Evolutionary conservation across 2,888 invertebrate species (phyloP), one percentile per base, ranked within the genome.

Genomic region (Clunio marinus): DNA sequence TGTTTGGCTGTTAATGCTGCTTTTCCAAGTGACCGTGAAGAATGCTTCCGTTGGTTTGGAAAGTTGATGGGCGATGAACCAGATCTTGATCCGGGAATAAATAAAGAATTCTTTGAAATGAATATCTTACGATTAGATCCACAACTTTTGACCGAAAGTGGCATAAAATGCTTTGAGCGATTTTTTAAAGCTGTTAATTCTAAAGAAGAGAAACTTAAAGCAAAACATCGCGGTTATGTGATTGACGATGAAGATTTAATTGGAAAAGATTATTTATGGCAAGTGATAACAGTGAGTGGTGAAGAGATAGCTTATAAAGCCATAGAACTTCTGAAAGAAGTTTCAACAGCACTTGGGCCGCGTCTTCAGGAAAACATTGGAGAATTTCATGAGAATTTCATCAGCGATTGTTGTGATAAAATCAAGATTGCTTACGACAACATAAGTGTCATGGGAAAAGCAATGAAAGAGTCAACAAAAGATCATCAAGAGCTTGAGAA

Each of bases 31-130:
- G 97, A 98, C 78, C 85, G 96, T 41, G 97, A 98, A 78, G 93
- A 96, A 32, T 96, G 97, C 79, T 98, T 97, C 80, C 91, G 93
- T 74, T 97, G 97, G 97, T 97, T 96, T 81, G 93, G 96, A 41
- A 96, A 96, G 80, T 80, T 95, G 37, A 94, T 95, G 94, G 93
- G 93, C 17, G 96, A 96, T 73, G 96, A 97, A 76, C 96, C 96
- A 0, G 97, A 97, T 78, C 81, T 97, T 68, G 97, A 97, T 80
- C 96, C 96, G 1, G 93, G 94, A 73, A 94, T 96, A 69, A 95
- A 94, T 75, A 87, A 91, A 77, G 93, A 94, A 78, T 98, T 98
- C 81, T 97, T 97, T 81, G 93, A 95, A 79, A 89, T 90, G 74
- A 96, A 96, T 76, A 89, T 97, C 73, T 83, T 97, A 73, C 92